phyloP scores from a whole-genome alignment of 2,113 vertebrate genomes.

The Probosciger aterrimus region DNA sequence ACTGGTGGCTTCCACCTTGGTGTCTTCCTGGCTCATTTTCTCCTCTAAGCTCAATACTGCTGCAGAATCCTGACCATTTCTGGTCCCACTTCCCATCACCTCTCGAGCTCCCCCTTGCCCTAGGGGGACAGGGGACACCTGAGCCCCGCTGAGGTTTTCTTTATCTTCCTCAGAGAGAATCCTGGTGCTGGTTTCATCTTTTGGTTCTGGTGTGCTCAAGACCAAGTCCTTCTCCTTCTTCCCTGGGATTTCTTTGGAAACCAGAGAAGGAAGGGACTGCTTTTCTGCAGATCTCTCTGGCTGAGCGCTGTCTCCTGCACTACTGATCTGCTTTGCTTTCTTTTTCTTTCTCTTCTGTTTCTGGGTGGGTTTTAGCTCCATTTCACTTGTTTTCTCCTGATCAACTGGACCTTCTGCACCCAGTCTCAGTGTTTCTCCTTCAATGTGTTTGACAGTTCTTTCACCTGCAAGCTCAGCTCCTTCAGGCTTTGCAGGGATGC shows the following conservation, averaged over 20 bases:
- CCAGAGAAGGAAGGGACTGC: not conserved
- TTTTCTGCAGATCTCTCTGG: not conserved
- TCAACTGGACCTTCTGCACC: not conserved
- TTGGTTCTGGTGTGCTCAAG: constrained; percentile 55
- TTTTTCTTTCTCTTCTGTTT: constrained; percentile 44
- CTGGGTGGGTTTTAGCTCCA: not conserved
- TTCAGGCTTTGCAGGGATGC: not conserved
- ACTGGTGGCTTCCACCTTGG: not conserved
- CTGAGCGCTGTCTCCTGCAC: not conserved
- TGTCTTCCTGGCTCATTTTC: not conserved
- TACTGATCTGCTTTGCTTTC: not conserved
- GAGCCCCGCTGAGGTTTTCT: not conserved
- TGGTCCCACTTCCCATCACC: not conserved
- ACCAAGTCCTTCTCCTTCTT: not conserved
- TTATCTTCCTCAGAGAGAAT: not conserved
- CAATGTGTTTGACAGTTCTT: not conserved
- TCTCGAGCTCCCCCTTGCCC: not conserved
- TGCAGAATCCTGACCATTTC: not conserved
- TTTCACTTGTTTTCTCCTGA: not conserved
- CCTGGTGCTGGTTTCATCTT: not conserved
- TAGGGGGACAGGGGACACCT: not conserved
- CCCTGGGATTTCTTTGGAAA: not conserved
- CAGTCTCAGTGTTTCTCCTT: not conserved
- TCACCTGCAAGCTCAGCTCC: not conserved
- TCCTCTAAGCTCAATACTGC: not conserved